Evolutionary conservation across 2,888 invertebrate species (phyloP).

Genomic region (Strigamia transsilvanica): DNA sequence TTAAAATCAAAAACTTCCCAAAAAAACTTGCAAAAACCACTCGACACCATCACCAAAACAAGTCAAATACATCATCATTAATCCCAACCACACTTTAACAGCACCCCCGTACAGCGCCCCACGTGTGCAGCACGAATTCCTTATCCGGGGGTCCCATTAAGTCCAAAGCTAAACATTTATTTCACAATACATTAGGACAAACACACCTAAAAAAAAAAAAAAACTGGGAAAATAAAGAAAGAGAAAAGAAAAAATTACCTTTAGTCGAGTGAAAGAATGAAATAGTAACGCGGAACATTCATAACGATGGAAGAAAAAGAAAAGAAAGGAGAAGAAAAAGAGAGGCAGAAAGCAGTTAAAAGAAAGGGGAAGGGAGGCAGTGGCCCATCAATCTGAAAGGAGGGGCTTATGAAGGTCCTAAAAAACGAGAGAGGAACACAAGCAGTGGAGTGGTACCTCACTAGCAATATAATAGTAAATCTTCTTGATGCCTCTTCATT

Average conservation of each 20-base stretch:
- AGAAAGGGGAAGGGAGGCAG: constrained; percentile 30
- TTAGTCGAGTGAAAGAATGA: constrained; percentile 39
- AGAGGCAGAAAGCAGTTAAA: constrained; percentile 26
- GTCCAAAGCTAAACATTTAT: constrained; percentile 31
- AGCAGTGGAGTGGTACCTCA: constrained; percentile 14
- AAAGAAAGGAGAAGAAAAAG: neutral
- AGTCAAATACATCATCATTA: constrained; percentile 37
- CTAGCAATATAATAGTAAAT: constrained; percentile 24
- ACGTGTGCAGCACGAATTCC: neutral
- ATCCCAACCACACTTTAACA: constrained; percentile 22
- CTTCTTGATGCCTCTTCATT: constrained; percentile 32
- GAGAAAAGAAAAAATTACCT: constrained; percentile 12
- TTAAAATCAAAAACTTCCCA: neutral
- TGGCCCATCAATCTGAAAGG: constrained; percentile 31
- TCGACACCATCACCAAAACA: constrained; percentile 1
- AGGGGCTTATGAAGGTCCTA: constrained; percentile 33
- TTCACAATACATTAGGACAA: constrained; percentile 40
- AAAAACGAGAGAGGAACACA: constrained; percentile 10
- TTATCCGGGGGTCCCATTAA: constrained; percentile 16
- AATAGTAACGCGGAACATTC: constrained; percentile 27
- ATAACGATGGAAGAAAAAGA: neutral
- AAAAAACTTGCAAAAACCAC: neutral
- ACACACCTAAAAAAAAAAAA: neutral
- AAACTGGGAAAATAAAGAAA: neutral
- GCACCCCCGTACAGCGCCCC: neutral